phyloP scores from a whole-genome alignment of 37 sponge, comb jelly and placozoan genomes.

The Aphrocallistes beatrix region DNA sequence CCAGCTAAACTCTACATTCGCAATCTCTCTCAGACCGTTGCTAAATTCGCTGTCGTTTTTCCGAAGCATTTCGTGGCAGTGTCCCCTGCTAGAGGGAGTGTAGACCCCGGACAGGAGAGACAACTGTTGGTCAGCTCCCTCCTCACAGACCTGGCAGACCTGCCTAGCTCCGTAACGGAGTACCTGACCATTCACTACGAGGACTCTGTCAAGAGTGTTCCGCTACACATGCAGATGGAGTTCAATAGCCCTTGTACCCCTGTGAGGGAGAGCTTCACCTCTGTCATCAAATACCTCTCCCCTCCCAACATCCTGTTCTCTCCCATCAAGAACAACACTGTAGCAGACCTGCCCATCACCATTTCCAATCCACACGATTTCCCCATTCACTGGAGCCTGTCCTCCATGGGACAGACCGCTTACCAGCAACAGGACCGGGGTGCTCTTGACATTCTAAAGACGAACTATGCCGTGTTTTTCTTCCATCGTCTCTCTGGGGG shows the following conservation, averaged over 20 bases:
- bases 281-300: constrained; percentile 6
- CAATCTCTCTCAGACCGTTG: background rate
- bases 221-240: background rate
- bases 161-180: background rate
- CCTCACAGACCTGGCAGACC: background rate
- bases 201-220: constrained; percentile 4
- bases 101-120: background rate
- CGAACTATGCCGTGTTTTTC: background rate
- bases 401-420: background rate
- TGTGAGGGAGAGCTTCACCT: background rate
- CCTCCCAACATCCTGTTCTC: constrained; percentile 16
- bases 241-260: background rate
- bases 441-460: background rate
- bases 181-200: background rate
- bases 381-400: background rate
- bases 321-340: background rate
- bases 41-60: background rate
- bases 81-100: background rate
- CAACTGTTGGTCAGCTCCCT: constrained; percentile 17
- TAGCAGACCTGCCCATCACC: background rate
- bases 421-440: background rate
- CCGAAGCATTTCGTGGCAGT: constrained; percentile 1
- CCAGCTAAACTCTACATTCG: constrained; percentile 5
- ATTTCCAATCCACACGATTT: background rate
- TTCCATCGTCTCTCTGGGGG: background rate